Percentiles rank a stretch among this genome's conserved stretches.
phyloP scores from a whole-genome alignment of 2,888 invertebrate species.

The Sicus ferrugineus region DNA sequence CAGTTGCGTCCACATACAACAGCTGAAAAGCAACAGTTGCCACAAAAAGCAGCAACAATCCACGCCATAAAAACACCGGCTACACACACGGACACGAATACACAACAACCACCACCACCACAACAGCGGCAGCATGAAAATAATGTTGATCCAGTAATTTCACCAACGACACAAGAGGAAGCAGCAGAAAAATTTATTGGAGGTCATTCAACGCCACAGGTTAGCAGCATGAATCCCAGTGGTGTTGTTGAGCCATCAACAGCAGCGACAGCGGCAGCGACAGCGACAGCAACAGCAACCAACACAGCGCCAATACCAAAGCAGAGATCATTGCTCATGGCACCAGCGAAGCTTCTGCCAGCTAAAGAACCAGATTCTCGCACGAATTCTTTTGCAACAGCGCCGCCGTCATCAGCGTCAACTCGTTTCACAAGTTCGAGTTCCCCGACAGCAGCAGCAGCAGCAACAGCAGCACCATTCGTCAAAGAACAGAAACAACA shows the following conservation, averaged over 20 bases:
- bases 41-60: conserved; percentile 24
- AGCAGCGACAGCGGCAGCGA: conserved; percentile 43
- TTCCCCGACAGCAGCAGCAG: conserved; percentile 32
- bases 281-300: conserved; percentile 36
- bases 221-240: conserved; percentile 26
- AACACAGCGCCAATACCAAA: conserved; percentile 46
- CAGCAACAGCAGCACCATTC: conserved; percentile 34
- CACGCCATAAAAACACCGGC: conserved; percentile 39
- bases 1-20: conserved; percentile 33
- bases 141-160: conserved; percentile 32
- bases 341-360: conserved; percentile 44
- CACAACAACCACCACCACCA: conserved; percentile 44
- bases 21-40: conserved; percentile 34
- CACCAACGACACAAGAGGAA: conserved; percentile 52
- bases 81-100: conserved; percentile 34
- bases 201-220: conserved; percentile 58
- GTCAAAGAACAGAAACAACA: conserved; percentile 35
- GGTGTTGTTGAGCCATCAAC: conserved; percentile 25
- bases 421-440: conserved; percentile 43
- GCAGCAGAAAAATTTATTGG: conserved; percentile 58
- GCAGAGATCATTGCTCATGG: conserved; percentile 44
- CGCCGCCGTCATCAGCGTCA: conserved; percentile 42
- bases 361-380: conserved; percentile 50
- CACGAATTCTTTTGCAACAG: conserved; percentile 51
- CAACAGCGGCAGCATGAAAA: conserved; percentile 36